Evolutionary conservation across 30 jellyfish, hydroid and myxozoan genomes (phyloP).

Genomic region (Catostylus mosaicus): DNA sequence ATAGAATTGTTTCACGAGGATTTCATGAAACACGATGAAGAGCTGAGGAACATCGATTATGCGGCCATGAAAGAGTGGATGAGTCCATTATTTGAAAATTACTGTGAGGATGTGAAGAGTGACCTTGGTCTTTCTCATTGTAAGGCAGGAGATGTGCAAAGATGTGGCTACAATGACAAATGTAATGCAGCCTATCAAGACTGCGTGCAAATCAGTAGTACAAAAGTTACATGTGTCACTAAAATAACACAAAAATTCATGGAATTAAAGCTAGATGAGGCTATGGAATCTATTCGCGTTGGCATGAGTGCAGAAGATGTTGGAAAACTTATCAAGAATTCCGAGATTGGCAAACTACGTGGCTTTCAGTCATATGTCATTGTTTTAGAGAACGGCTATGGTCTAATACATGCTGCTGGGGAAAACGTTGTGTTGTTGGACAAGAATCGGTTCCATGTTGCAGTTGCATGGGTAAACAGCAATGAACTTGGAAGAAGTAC

Average conservation of each 20-base stretch:
- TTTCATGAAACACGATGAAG: conserved; percentile 15
- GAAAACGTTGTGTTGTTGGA: background rate
- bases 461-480: background rate
- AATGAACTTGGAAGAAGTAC: background rate
- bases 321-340: background rate
- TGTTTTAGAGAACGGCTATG: background rate
- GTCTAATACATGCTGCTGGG: background rate
- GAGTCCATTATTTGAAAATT: conserved; percentile 15
- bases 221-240: background rate
- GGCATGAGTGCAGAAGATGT: background rate
- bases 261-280: background rate
- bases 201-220: background rate
- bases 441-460: background rate
- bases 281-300: background rate
- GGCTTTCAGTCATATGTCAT: background rate
- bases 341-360: background rate
- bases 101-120: conserved; percentile 29
- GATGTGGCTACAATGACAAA: conserved; percentile 46
- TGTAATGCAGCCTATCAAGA: conserved; percentile 42
- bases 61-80: conserved; percentile 23
- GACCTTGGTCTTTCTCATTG: background rate
- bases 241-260: background rate
- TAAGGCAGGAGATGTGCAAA: background rate
- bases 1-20: conserved; percentile 34
- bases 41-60: background rate